Conservation (phyloP, 2,797 vertebrate genomes). For the Allobates femoralis region DNA sequence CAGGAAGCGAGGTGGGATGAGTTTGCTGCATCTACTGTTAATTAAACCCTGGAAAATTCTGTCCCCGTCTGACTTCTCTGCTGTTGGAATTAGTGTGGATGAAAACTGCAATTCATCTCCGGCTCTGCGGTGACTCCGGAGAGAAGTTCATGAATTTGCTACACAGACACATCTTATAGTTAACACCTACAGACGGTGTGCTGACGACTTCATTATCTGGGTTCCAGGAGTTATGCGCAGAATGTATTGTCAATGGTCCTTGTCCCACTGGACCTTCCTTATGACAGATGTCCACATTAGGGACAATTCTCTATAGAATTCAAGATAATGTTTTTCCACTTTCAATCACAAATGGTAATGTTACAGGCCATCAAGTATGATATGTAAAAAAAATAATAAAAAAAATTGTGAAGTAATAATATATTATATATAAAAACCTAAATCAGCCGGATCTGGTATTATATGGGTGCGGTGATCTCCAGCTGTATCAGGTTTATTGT, state of each 20-base stretch:
- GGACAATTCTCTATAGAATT: not conserved
- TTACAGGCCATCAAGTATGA: too few species aligned
- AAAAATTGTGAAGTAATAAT: too few species aligned
- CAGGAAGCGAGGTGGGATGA: not conserved
- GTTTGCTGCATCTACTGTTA: not conserved
- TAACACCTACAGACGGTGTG: not conserved
- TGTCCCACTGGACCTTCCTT: not conserved
- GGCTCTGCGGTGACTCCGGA: not conserved
- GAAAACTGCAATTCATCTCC: not conserved
- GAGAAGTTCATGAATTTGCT: not conserved
- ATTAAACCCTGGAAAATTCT: not conserved
- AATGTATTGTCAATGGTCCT: not conserved
- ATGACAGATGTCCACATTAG: not conserved
- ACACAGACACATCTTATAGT: not conserved
- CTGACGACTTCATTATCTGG: not conserved
- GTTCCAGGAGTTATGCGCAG: not conserved
- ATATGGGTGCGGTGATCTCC: too few species aligned
- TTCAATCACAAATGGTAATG: too few species aligned
- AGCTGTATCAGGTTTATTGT: too few species aligned
- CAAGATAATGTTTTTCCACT: not conserved
- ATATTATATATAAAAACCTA: too few species aligned
- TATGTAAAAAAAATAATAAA: too few species aligned
- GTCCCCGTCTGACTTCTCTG: not conserved
- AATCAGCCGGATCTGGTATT: too few species aligned
- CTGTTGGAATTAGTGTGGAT: not conserved